A percentile compares a stretch with the other conserved stretches of the same genome.
These are phyloP conservation scores for Rostratula benghalensis DNA, from an alignment of 2,113 vertebrate genomes.

Conservation along the genomic window DNA sequence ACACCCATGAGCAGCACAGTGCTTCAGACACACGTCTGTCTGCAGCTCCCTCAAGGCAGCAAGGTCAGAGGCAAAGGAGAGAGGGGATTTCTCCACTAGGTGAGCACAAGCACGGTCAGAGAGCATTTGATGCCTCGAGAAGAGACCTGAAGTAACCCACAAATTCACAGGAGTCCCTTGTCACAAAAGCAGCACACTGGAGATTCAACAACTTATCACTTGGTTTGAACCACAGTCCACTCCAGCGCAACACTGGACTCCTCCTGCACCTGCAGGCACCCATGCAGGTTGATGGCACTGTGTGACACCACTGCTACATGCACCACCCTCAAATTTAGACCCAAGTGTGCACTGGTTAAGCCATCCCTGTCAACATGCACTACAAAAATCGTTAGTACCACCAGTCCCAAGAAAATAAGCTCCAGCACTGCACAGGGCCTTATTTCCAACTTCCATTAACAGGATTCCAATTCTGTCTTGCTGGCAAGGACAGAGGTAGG, in stretches of 20 bases:
- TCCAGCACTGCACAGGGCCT: background rate
- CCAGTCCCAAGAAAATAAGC: background rate
- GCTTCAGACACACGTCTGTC: background rate
- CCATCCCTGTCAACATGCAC: background rate
- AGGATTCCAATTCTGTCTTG: background rate
- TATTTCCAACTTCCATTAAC: background rate
- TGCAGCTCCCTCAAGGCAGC: background rate
- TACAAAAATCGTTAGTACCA: background rate
- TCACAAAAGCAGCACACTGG: background rate
- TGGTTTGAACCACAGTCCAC: background rate
- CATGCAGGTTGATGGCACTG: background rate
- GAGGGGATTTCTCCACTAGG: background rate
- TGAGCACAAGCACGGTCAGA: background rate
- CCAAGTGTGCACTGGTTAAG: background rate
- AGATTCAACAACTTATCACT: background rate
- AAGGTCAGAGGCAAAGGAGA: background rate
- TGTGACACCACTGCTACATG: background rate
- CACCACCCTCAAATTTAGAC: background rate
- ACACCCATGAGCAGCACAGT: background rate
- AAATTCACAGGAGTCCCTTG: background rate
- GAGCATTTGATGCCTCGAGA: background rate
- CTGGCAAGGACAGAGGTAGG: background rate
- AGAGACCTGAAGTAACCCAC: background rate
- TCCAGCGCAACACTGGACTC: background rate
- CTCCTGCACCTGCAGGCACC: background rate